Percentiles rank a stretch among this genome's conserved stretches.
Evolutionary conservation across 2,888 invertebrate species (phyloP).

Genomic region (Lamellibrachia columna): DNA sequence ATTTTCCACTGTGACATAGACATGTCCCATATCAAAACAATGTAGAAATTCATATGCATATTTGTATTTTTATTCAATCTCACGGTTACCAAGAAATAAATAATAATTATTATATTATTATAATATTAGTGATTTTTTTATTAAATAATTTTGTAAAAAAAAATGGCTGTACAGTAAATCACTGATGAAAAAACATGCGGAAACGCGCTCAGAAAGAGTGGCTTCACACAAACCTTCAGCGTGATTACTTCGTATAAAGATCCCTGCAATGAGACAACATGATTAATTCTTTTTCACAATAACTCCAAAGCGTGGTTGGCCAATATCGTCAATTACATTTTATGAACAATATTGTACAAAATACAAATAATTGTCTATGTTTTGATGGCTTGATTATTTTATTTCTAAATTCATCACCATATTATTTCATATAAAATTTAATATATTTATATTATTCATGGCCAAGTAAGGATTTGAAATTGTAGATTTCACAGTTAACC

Average conservation of each 20-base stretch:
- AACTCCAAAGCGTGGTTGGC: background rate
- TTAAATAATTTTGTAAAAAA: background rate
- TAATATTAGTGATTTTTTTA: background rate
- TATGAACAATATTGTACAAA: too few species aligned
- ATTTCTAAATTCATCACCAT: too few species aligned
- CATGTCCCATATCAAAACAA: background rate
- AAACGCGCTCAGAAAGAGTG: background rate
- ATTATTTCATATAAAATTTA: too few species aligned
- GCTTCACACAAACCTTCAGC: slow-evolving; percentile 48
- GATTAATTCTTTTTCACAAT: background rate
- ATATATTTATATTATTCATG: too few species aligned
- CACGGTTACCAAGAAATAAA: too few species aligned
- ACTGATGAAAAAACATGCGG: background rate
- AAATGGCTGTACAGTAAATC: background rate
- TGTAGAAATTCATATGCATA: background rate
- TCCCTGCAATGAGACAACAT: slow-evolving; percentile 40
- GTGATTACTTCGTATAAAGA: slow-evolving; percentile 50
- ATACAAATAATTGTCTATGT: too few species aligned
- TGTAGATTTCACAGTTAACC: background rate
- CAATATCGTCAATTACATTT: background rate
- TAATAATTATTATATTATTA: too few species aligned
- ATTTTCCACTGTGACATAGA: background rate
- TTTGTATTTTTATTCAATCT: too few species aligned
- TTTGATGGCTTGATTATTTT: too few species aligned
- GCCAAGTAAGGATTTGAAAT: too few species aligned